A percentile compares a stretch with the other conserved stretches of the same genome.
These are phyloP conservation scores for Orthosia incerta DNA, from an alignment of 2,888 invertebrate species.

Conservation along the genomic window DNA sequence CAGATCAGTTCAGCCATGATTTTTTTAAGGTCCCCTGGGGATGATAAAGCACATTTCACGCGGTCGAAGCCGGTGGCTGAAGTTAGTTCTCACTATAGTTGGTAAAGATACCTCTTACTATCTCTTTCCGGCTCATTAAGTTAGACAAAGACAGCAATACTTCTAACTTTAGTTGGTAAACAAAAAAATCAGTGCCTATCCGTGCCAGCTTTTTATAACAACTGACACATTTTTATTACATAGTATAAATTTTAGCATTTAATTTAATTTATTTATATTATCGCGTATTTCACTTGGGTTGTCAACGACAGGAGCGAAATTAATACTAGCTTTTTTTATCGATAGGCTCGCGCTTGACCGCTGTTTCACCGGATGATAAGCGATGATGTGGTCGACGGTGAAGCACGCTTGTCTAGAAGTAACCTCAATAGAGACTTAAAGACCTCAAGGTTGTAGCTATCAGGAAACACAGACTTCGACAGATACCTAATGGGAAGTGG, in stretches of 20 bases:
- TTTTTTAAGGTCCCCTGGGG: too few relatives aligned
- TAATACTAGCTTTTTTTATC: background rate
- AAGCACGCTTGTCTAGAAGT: too few relatives aligned
- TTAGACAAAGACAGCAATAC: constrained; percentile 6
- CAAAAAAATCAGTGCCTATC: background rate
- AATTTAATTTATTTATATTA: constrained; percentile 24
- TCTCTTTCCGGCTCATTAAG: background rate
- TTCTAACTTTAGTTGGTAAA: background rate
- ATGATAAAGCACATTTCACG: too few relatives aligned
- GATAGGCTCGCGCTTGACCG: background rate
- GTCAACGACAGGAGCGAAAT: constrained; percentile 20
- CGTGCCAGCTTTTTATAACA: constrained; percentile 38
- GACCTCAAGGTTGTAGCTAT: too few relatives aligned
- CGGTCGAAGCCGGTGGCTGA: too few relatives aligned
- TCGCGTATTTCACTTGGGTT: constrained; percentile 26
- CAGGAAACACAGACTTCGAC: too few relatives aligned
- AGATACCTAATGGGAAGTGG: too few relatives aligned
- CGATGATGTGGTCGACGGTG: too few relatives aligned
- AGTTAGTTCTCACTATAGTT: too few relatives aligned
- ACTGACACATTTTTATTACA: constrained; percentile 25
- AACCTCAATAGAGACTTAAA: too few relatives aligned
- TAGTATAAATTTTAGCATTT: constrained; percentile 24
- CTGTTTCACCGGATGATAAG: too few relatives aligned
- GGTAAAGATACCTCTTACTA: background rate
- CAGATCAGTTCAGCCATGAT: too few relatives aligned